Conservation (phyloP, 2,113 vertebrate genomes). For the Zootoca vivipara region DNA sequence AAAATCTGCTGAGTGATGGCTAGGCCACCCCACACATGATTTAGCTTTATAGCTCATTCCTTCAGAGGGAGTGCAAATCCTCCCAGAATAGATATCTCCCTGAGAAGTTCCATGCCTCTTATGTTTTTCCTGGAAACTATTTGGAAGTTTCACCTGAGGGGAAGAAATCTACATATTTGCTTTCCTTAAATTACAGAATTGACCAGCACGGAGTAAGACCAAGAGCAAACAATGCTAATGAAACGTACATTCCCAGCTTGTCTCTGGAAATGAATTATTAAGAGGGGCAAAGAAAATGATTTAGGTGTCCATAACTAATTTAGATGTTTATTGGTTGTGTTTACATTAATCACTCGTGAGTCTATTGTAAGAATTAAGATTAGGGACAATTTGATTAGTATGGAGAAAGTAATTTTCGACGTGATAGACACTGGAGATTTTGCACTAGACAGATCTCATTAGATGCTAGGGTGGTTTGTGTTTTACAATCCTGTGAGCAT, state of each 20-base stretch:
- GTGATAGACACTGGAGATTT: conserved; percentile 54
- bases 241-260: conserved; percentile 69
- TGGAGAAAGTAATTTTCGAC: conserved; percentile 63
- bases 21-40: no score
- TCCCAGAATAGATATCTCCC: no score
- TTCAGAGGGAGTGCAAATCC: no score
- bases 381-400: conserved; percentile 71
- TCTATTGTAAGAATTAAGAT: conserved; percentile 69
- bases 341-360: conserved; percentile 71
- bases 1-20: no score
- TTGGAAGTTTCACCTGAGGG: background rate
- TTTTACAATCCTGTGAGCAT: conserved; percentile 70
- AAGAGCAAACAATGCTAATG: conserved; percentile 78
- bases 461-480: conserved; percentile 67
- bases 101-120: background rate
- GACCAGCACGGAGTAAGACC: conserved; percentile 58
- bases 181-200: conserved; percentile 59
- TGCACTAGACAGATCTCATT: conserved; percentile 74
- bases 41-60: no score
- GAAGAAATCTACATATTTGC: conserved; percentile 27
- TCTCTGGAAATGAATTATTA: conserved; percentile 76
- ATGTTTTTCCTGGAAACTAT: background rate
- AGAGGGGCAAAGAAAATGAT: conserved; percentile 74
- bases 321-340: conserved; percentile 75
- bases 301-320: conserved; percentile 78